phyloP scores from a whole-genome alignment of 2,113 vertebrate species.

The Hepsetus odoe region DNA sequence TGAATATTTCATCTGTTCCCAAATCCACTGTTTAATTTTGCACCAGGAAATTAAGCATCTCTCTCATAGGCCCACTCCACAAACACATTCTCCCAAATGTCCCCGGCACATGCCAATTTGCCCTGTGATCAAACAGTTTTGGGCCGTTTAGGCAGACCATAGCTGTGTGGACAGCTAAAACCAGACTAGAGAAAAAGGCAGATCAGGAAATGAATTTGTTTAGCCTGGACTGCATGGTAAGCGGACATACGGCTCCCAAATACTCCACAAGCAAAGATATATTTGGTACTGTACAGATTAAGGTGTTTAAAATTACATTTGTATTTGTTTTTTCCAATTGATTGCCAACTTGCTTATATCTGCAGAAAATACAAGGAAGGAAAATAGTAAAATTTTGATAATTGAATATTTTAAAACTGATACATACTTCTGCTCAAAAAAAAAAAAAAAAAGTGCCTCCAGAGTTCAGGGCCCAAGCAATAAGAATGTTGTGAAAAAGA shows the following conservation, averaged over 20 bases:
- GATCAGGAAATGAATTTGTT: constrained; percentile 48
- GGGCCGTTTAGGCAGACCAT: constrained; percentile 85
- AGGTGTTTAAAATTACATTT: background rate
- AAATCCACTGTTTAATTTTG: constrained; percentile 96
- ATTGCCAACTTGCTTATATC: background rate
- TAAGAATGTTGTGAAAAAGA: no score
- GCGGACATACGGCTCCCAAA: constrained; percentile 21
- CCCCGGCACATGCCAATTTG: constrained; percentile 86
- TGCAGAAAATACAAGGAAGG: no score
- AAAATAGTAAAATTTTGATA: no score
- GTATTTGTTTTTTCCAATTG: background rate
- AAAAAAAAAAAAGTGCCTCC: no score
- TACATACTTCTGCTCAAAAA: no score
- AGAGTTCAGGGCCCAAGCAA: no score
- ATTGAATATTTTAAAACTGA: no score
- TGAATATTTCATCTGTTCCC: constrained; percentile 96
- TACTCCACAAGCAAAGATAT: constrained; percentile 12
- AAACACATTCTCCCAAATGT: constrained; percentile 52
- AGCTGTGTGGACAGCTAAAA: constrained; percentile 82
- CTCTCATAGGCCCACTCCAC: constrained; percentile 58
- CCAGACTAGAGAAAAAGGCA: constrained; percentile 40
- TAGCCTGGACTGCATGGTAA: constrained; percentile 56
- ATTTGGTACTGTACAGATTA: background rate
- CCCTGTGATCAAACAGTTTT: constrained; percentile 94
- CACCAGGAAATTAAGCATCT: constrained; percentile 88